Evolutionary conservation across 2,113 vertebrate genomes (phyloP), one percentile per base, ranked within the genome.

Genomic region (Sylvietta virens): DNA sequence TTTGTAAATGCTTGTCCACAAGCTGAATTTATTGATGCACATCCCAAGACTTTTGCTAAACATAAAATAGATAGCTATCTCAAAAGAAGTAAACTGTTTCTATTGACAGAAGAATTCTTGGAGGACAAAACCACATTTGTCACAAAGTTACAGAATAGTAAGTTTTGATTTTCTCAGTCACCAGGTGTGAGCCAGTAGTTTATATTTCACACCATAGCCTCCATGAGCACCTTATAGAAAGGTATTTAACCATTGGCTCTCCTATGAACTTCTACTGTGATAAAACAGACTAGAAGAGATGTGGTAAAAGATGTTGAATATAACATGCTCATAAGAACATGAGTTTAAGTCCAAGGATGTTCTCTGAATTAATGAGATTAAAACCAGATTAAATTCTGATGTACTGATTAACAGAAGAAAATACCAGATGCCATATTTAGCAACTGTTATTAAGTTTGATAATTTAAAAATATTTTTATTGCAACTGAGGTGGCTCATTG

Each of bases 141-240:
- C 23, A 61, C 20, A 16, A 92, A 92, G 37, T 51, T 61, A 18
- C 7, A 14, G 20, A 69, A 50, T 9, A 60, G 18, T 1, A 56
- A 76, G 2, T 58, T 62, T 57, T 66, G 15, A 71, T 76, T 83
- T 86, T 71, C 37, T 83, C 31, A 13, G 7, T 83, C 47, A 9
- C 8, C 23, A 39, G 6, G 9, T 76, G 4, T 56, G 27, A 74
- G 10, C 22, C 15, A 45, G 12, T 23, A 53, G 6, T 7, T 79
- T 40, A 15, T 56, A 37, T 71, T 66, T 86, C 13, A 65, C 17
- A 39, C 3, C 3, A 28, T 13, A 35, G 3, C 18, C 15, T 71
- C 19, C 3, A 53, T 47, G 15, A 44, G 3, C 1, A 3, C 7
- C 11, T 4, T 71, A 8, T 11, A 56, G n/a, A 61, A 22, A 3